Base-by-base conservation (phyloP, 1,140 invertebrate species). In the Drosophila baimaii region DNA sequence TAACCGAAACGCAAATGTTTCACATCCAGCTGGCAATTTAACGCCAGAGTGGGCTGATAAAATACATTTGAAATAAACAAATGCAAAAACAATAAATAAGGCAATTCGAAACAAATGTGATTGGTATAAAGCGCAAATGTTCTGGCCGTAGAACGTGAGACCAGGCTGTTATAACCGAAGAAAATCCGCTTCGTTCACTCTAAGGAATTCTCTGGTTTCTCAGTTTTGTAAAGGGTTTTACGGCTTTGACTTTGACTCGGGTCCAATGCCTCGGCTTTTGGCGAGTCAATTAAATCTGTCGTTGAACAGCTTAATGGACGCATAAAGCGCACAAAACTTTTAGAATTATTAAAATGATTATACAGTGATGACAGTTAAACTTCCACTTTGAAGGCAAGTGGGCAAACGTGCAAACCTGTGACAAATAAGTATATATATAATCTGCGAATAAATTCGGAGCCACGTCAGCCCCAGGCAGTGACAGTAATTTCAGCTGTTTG, bases 11-110 rank as follows among this genome's bases (percentile, higher is more conserved):
- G 46, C 57, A 75, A 65, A 79, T 72, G 51, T 37, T 56, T 65
- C 33, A 29, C 27, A 44, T 55, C 19, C 76, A 79, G 41, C 41
- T 55, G 39, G 58, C 21, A 75, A 51, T 76, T 75, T 39, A 58
- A 58, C 44, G 44, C 73, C 61, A 17, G 41, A 27, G 10, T 29
- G n/a, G n/a, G 46, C 59, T 57, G 71, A 65, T 75, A 62, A 79
- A 59, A 52, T 39, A 51, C 10, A 68, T 39, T 41, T 39, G 6
- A 19, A 64, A 59, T 58, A 70, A 62, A 44, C 35, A 59, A 49
- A 27, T 25, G 12, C 9, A 39, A n/a, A 15, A 43, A 51, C 15
- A 51, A 49, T 56, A 57, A 76, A 79, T 71, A 63, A 61, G 65
- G 65, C 31, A 41, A 55, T 62, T 52, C 23, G 41, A 61, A 59